Conservation (phyloP, 2,113 vertebrate species). For the Oceanites oceanicus region DNA sequence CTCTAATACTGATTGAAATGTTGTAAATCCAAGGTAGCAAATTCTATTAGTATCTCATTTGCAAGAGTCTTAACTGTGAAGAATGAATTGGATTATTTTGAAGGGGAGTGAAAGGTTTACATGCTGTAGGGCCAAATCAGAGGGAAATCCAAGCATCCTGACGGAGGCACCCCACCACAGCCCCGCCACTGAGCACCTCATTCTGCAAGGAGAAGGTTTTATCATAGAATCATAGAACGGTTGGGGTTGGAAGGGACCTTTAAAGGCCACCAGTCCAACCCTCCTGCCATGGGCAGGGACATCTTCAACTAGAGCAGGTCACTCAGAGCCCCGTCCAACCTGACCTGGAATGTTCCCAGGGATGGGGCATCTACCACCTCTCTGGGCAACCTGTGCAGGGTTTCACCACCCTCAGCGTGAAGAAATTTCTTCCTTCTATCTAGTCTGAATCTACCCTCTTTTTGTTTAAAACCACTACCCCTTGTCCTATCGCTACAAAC, state of each 20-base stretch:
- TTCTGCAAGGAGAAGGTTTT: neutral
- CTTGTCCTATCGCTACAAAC: rapidly evolving
- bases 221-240: neutral
- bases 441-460: neutral
- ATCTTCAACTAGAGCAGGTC: rapidly evolving
- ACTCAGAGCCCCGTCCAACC: rapidly evolving
- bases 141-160: neutral
- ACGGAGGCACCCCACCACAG: neutral
- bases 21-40: neutral
- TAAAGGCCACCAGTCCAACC: rapidly evolving
- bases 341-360: neutral
- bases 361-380: neutral
- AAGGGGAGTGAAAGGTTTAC: neutral
- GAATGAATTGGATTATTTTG: neutral
- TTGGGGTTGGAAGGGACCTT: neutral
- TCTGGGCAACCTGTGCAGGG: rapidly evolving
- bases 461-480: neutral
- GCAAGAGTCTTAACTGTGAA: neutral
- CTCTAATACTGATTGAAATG: neutral
- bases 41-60: neutral
- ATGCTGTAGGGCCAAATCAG: rapidly evolving
- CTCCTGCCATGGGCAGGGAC: neutral
- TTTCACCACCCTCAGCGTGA: rapidly evolving
- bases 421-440: neutral
- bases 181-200: neutral